Percentiles rank a stretch among this genome's conserved stretches.
These are phyloP conservation scores for Zoanthus gigantus DNA, from an alignment of 92 coral and sea anemone species.

Conservation along the genomic window DNA sequence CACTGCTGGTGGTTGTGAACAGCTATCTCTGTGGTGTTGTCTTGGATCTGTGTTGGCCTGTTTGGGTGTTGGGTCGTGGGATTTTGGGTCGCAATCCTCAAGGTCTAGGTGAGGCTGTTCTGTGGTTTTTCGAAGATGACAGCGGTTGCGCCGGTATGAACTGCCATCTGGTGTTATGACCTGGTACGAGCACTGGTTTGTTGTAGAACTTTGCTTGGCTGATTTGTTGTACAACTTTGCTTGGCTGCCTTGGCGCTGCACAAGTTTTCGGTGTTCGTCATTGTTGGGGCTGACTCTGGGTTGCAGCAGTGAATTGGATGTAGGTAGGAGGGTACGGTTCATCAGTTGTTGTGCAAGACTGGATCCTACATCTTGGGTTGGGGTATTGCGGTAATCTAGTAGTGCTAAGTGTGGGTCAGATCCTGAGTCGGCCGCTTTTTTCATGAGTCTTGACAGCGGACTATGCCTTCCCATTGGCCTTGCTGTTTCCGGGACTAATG, in stretches of 20 bases:
- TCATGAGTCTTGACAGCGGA: slow-evolving; percentile 45
- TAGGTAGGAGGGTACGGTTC: slow-evolving; percentile 51
- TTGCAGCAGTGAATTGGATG: slow-evolving; percentile 36
- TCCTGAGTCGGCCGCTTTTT: slow-evolving; percentile 47
- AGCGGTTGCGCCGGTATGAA: neutral
- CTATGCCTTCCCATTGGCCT: slow-evolving; percentile 54
- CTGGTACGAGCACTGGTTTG: neutral
- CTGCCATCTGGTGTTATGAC: too few species aligned
- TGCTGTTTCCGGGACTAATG: slow-evolving; percentile 49
- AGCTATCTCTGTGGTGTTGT: too few species aligned
- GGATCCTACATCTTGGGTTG: slow-evolving; percentile 58
- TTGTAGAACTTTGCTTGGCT: slow-evolving; percentile 12
- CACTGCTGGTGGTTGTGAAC: too few species aligned
- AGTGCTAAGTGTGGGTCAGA: slow-evolving; percentile 53
- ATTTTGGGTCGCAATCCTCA: too few species aligned
- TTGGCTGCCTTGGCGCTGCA: slow-evolving; percentile 22
- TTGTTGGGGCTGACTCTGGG: slow-evolving; percentile 27
- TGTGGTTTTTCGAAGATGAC: neutral
- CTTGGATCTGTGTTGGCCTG: too few species aligned
- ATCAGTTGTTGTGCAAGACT: slow-evolving; percentile 47
- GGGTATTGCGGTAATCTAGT: slow-evolving; percentile 44
- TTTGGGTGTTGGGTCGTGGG: too few species aligned
- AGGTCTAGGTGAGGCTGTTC: too few species aligned
- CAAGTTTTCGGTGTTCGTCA: slow-evolving; percentile 1
- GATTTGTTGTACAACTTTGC: slow-evolving; percentile 1